Evolutionary conservation across 92 coral and sea anemone genomes (phyloP), one percentile per base, ranked within the genome.

Genomic region (Plumapathes pennacea): DNA sequence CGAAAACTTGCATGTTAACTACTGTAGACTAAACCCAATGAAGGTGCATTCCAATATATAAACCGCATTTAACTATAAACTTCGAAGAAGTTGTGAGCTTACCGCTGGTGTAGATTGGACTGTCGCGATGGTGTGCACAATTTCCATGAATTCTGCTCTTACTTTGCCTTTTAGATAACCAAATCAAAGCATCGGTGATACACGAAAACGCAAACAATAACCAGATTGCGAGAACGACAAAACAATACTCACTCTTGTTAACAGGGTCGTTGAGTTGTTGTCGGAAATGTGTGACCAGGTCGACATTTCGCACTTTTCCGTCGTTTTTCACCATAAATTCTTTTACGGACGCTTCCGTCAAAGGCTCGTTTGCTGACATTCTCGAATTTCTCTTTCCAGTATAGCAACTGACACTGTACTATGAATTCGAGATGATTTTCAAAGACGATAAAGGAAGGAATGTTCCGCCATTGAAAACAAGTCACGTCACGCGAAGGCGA

Each of bases 261-360:
- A 48, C 97, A 1, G 86, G 85, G 37, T 94, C 89, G 55, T 94
- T 90, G 30, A 94, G 86, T 40, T 89, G 99, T 32, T 66, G 78
- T 54, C 97, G 75, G 58, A 94, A 94, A 59, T 94, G 97, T 33
- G 83, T 85, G 25, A 94, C 89, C n/a, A 94, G 80, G 47, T 94
- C 99, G 46, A 79, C 76, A 37, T 86, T 86, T 54, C 59, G 76
- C 34, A 94, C 99, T 81, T 80, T 89, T 64, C 97, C 90, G 56
- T 82, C 71, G 46, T 89, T 89, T 48, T 78, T 84, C 37, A 88
- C 32, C 64, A 94, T 76, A 81, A 71, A 94, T 4, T 84, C 97
- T 50, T 95, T 62, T n/a, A 94, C 99, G 38, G 90, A 67, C 12
- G 76, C 86, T 52, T 59, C 69, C 12, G 90, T 66, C n/a, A 88